Percentiles rank a stretch among this genome's conserved stretches.
phyloP scores from a whole-genome alignment of 35 echinoderm and acorn worm species.

The Stichopus chloronotus region DNA sequence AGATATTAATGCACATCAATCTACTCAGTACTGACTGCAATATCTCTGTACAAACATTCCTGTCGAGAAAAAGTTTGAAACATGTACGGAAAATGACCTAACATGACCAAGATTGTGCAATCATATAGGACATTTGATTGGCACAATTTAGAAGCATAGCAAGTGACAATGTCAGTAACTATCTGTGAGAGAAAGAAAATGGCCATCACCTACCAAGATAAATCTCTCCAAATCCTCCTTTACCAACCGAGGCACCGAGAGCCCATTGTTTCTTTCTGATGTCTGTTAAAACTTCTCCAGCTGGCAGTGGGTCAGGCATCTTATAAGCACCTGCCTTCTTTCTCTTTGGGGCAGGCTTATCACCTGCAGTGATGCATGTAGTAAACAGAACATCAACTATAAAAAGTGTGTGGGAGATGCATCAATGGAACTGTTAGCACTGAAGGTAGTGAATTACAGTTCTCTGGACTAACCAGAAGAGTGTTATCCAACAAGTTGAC shows the following conservation, averaged over 20 bases:
- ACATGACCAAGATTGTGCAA: too few species aligned
- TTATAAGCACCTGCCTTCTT: conserved; percentile 68
- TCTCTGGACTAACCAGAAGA: not conserved
- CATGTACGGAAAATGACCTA: too few species aligned
- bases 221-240: conserved; percentile 94
- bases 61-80: too few species aligned
- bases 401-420: not conserved
- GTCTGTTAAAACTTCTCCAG: conserved; percentile 82
- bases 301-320: conserved; percentile 78
- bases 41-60: too few species aligned
- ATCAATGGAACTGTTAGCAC: not conserved
- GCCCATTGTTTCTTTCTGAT: conserved; percentile 83
- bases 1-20: too few species aligned
- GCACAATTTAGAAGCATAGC: too few species aligned
- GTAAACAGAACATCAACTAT: too few species aligned
- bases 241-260: conserved; percentile 77
- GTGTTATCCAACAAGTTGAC: not conserved
- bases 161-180: too few species aligned
- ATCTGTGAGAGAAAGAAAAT: not conserved
- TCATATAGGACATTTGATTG: too few species aligned
- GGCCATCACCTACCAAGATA: conserved; percentile 71
- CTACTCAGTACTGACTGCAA: too few species aligned
- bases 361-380: not conserved
- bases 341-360: conserved; percentile 52
- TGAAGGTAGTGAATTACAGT: not conserved